Conservation (phyloP, 2,888 invertebrate species). For the Mythimna pallens region DNA sequence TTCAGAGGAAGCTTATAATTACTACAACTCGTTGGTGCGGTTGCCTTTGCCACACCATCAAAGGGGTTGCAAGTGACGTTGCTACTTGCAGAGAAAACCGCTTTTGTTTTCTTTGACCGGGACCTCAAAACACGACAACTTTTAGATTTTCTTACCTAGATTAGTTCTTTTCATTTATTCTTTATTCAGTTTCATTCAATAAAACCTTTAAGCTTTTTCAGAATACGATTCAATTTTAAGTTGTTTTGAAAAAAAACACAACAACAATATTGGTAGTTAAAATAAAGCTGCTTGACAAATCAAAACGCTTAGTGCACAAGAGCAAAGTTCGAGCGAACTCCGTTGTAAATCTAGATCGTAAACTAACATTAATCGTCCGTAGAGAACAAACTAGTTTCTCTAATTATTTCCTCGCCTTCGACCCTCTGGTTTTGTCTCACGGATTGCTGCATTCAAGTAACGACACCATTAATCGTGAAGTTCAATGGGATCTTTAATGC, state of each 20-base stretch:
- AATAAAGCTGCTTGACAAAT: slow-evolving; percentile 59
- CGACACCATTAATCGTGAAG: slow-evolving; percentile 75
- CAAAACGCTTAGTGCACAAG: slow-evolving; percentile 63
- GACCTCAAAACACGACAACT: slow-evolving; percentile 57
- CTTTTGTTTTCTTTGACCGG: slow-evolving; percentile 64
- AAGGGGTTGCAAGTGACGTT: slow-evolving; percentile 71
- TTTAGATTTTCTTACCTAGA: slow-evolving; percentile 56
- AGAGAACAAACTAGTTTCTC: slow-evolving; percentile 82
- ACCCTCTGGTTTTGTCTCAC: slow-evolving; percentile 80
- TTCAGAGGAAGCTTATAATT: slow-evolving; percentile 76
- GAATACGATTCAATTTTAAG: background rate
- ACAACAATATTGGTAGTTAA: slow-evolving; percentile 29
- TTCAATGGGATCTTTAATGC: slow-evolving; percentile 68
- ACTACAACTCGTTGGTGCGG: slow-evolving; percentile 72
- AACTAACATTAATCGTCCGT: slow-evolving; percentile 85
- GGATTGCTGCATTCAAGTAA: slow-evolving; percentile 76
- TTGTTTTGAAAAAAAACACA: slow-evolving; percentile 19
- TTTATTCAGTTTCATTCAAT: slow-evolving; percentile 33
- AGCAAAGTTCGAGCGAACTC: slow-evolving; percentile 75
- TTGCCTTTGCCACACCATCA: slow-evolving; percentile 73
- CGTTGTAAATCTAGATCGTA: slow-evolving; percentile 77
- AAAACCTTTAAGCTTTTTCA: slow-evolving; percentile 12
- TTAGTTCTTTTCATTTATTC: slow-evolving; percentile 44
- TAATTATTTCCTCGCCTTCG: slow-evolving; percentile 84
- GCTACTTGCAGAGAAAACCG: slow-evolving; percentile 67